phyloP scores from a whole-genome alignment of 2,888 invertebrate species.

The Pristionchus japonicus region DNA sequence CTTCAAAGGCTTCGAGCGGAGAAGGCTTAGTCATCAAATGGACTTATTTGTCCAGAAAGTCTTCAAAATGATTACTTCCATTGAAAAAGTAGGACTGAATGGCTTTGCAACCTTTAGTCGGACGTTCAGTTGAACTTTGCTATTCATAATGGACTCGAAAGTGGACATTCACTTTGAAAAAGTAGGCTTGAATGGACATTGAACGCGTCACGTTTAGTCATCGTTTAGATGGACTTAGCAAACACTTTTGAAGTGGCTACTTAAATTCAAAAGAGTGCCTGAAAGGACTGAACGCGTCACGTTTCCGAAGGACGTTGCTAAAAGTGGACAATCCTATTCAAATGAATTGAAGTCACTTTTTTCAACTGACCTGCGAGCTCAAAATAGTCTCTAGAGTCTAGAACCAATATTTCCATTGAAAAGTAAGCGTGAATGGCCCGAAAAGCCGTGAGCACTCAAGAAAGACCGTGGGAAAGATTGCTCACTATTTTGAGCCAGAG shows the following conservation, averaged over 20 bases:
- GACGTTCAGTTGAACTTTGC: too few species aligned
- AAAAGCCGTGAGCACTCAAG: not conserved
- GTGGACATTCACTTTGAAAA: too few species aligned
- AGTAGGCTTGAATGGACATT: not conserved
- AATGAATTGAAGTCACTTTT: too few species aligned
- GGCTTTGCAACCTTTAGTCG: too few species aligned
- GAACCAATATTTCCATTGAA: too few species aligned
- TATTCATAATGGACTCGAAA: too few species aligned
- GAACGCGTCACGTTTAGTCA: not conserved
- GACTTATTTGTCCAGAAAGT: not conserved
- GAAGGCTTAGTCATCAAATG: not conserved
- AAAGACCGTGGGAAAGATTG: not conserved
- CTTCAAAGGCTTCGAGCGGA: not conserved
- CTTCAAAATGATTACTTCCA: not conserved
- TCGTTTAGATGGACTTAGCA: not conserved
- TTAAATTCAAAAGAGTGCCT: not conserved
- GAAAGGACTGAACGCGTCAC: too few species aligned
- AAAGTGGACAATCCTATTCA: too few species aligned
- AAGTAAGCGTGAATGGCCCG: not conserved
- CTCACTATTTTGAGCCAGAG: not conserved
- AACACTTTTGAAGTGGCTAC: not conserved
- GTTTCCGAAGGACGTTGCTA: too few species aligned
- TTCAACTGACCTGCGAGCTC: too few species aligned
- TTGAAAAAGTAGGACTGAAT: not conserved
- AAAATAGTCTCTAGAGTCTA: too few species aligned